Percentiles rank a stretch among this genome's conserved stretches.
Conservation (phyloP, 2,797 vertebrate genomes). For the Syngnathus rostellatus region DNA sequence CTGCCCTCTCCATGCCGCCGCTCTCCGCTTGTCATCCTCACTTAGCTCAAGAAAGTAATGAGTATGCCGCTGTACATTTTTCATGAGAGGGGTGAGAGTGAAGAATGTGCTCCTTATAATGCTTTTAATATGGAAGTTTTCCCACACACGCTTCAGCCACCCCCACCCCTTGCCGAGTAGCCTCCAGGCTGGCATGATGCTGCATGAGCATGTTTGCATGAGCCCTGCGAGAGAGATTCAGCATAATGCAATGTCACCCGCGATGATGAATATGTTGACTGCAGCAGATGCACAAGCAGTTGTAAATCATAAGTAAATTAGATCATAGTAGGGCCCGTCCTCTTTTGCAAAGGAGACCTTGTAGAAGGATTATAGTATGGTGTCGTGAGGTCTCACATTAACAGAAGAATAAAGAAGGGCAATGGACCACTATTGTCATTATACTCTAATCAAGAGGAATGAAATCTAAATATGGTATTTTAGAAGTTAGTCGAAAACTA, state of each 20-base stretch:
- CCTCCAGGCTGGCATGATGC: constrained; percentile 42
- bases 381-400: constrained; percentile 2
- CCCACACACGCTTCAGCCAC: constrained; percentile 32
- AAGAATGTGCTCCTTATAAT: constrained; percentile 58
- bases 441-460: background rate
- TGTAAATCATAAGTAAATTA: constrained; percentile 31
- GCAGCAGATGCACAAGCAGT: constrained; percentile 40
- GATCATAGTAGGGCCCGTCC: constrained; percentile 16
- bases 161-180: constrained; percentile 22
- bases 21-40: constrained; percentile 66
- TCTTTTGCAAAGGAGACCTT: constrained; percentile 11
- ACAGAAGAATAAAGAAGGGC: background rate
- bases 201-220: constrained; percentile 51
- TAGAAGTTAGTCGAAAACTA: background rate
- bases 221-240: constrained; percentile 42
- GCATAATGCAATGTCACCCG: constrained; percentile 54
- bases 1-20: constrained; percentile 47
- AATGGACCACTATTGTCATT: background rate
- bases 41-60: constrained; percentile 67
- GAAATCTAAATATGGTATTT: background rate
- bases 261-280: constrained; percentile 45
- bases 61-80: constrained; percentile 68
- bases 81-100: constrained; percentile 57
- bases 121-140: constrained; percentile 61
- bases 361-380: background rate